Base-by-base conservation (phyloP, 2,888 invertebrate genomes). In the Ophion ellenae region DNA sequence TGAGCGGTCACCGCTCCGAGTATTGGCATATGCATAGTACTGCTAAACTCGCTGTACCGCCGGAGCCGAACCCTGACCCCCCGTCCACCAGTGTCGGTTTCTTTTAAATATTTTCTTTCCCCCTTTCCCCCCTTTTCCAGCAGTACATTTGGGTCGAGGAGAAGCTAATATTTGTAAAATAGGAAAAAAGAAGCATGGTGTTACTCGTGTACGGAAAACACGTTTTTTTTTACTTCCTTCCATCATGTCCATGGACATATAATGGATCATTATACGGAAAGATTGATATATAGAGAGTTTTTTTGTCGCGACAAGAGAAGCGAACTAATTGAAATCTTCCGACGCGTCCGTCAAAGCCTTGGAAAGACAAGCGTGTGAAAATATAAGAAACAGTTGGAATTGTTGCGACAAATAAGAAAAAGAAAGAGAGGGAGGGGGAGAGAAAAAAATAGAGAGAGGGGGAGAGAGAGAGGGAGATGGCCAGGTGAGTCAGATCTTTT, bases 361-460 rank as follows among this genome's bases (percentile, higher is more conserved):
- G 14, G 36, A 20, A 11, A 53, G 63, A 66, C 53, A 53, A 61
- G 61, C 77, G 78, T 73, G 83, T 69, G 74, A 83, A 79, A 79
- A 83, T 70, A 53, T 6, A 9, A 67, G 59, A 61, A 81, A 59
- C 32, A 69, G 36, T 24, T 20, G 20, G 61, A 32, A 84, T 84
- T 84, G 80, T 84, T 79, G 83, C 57, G 74, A 79, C 69, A 70
- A 64, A 24, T 36, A 11, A 40, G 59, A 57, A n/a, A 28, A 66
- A 53, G 11, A 47, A 53, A 66, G 47, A 64, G n/a, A 28, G 59
- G n/a, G 67, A 70, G 40, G n/a, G 28, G 20, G 66, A 66, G 57
- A 45, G 64, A 47, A 10, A 47, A 24, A 64, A 45, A 45, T 7
- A 14, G 10, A 24, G 17, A 36, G 32, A 32, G 45, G 5, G 32